Evolutionary conservation across 2,888 invertebrate genomes (phyloP).

Genomic region (Polyommatus iphigenia): DNA sequence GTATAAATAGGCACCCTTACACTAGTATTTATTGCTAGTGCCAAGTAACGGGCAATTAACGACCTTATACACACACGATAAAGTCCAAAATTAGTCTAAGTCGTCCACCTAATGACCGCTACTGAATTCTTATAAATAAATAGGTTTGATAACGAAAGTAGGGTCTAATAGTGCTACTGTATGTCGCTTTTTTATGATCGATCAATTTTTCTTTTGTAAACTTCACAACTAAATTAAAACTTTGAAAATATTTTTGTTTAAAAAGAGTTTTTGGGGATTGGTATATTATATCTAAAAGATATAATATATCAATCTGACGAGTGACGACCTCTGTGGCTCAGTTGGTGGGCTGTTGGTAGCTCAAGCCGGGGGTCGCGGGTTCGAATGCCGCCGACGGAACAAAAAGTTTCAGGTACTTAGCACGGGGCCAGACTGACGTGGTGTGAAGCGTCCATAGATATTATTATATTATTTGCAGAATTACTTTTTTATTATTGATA

Average conservation of each 20-base stretch:
- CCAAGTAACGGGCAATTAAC: background rate
- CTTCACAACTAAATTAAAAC: background rate
- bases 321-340: no score
- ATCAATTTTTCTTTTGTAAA: background rate
- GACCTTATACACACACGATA: background rate
- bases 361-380: no score
- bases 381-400: no score
- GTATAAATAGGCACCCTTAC: constrained; percentile 24
- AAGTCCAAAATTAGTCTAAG: constrained; percentile 3
- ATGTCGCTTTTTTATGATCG: background rate
- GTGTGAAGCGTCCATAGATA: no score
- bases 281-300: no score
- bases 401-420: no score
- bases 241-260: background rate
- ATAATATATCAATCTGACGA: no score
- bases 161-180: constrained; percentile 12
- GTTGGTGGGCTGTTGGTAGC: no score
- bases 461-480: no score
- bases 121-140: constrained; percentile 33
- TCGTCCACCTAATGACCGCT: constrained; percentile 29
- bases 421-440: no score
- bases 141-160: constrained; percentile 26
- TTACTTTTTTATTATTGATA: no score
- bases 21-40: constrained; percentile 27
- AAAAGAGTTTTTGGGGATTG: background rate